phyloP scores from a whole-genome alignment of 2,888 invertebrate genomes.

The Acronicta leporina region DNA sequence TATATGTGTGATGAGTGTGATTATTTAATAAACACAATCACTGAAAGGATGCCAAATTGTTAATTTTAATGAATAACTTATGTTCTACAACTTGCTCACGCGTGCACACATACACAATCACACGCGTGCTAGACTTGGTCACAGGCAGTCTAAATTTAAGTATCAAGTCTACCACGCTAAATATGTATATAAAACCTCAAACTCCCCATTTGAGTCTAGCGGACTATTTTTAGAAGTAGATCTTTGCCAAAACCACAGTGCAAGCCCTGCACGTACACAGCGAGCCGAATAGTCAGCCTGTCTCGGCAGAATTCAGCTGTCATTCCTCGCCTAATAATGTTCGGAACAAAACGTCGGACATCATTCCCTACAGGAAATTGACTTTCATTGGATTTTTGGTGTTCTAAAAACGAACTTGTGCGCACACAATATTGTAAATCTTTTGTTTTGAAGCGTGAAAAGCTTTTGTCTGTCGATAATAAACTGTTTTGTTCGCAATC shows the following conservation, averaged over 20 bases:
- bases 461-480: conserved; percentile 26
- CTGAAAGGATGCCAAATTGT: too few species aligned
- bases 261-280: conserved; percentile 26
- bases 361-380: conserved; percentile 69
- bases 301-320: conserved; percentile 59
- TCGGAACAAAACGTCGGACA: conserved; percentile 62
- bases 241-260: conserved; percentile 17
- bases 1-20: too few species aligned
- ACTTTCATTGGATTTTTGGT: conserved; percentile 66
- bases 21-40: too few species aligned
- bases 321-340: conserved; percentile 59
- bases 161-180: too few species aligned
- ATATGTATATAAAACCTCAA: not conserved
- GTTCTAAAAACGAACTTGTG: conserved; percentile 43
- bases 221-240: conserved; percentile 20
- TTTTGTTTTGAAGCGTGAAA: conserved; percentile 42
- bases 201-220: not conserved
- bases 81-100: too few species aligned
- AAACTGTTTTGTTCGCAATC: conserved; percentile 13
- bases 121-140: too few species aligned
- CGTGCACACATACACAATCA: too few species aligned
- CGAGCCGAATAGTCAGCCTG: conserved; percentile 5
- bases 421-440: conserved; percentile 30
- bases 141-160: too few species aligned
- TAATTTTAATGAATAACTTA: too few species aligned